Evolutionary conservation across 2,888 invertebrate species (phyloP), one percentile per base, ranked within the genome.

Genomic region (Polyploca ridens): DNA sequence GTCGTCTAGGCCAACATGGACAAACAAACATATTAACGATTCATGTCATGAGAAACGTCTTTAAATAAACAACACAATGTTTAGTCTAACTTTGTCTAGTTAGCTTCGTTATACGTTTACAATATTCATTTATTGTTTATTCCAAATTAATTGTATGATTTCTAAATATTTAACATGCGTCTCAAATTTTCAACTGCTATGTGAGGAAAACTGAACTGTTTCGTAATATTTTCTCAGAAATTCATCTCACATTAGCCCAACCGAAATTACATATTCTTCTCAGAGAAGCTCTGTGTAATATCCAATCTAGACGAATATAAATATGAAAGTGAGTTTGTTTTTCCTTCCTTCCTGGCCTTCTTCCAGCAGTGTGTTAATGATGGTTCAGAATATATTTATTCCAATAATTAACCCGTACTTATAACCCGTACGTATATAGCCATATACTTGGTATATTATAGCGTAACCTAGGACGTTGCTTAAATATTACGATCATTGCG

Each of bases 401-500:
- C 27, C 27, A 27, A 27, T 27, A 27, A 27, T 27, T 27, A 27
- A 27, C 27, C 27, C 27, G 27, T 27, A 27, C 27, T 27, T 27
- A n/a, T 27, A 27, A 27, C 27, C 1, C 27, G 27, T 27, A 27
- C 27, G 27, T 27, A 27, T 38, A 16, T 19, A 60, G 7, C 1
- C 1, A 27, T n/a, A 5, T 11, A 3, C 11, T n/a, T 19, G 19
- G 65, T 57, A 38, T 63, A 57, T 62, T 27, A n/a, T 27, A 27
- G 2, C 57, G 33, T 58, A 63, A 62, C 63, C 66, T 63, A 70
- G 65, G 67, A 66, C 66, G 68, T 69, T 73, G 63, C 65, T 67
- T 63, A 74, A 76, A 78, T 77, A 66, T 68, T 72, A 71, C 62
- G 59, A 57, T 65, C 60, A 72, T 80, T 79, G 75, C 77, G 78